phyloP scores from a whole-genome alignment of 1,140 invertebrate species.

The Aphelenchoides avenae region DNA sequence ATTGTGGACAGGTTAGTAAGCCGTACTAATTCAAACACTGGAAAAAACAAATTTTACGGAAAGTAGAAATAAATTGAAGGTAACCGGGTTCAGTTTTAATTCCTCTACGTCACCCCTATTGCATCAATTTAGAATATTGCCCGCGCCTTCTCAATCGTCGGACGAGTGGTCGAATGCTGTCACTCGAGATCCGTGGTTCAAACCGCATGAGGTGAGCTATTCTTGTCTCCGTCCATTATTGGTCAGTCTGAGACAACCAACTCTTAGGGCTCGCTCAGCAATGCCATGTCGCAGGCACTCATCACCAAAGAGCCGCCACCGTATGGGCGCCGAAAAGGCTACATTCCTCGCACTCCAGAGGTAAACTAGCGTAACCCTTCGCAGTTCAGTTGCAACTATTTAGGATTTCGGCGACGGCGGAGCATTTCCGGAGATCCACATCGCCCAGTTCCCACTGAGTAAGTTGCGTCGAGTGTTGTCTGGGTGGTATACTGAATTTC shows the following conservation, averaged over 20 bases:
- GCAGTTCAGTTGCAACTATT: constrained; percentile 7
- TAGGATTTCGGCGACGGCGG: constrained; percentile 88
- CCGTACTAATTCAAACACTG: neutral
- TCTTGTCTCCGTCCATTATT: neutral
- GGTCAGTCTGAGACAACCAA: neutral
- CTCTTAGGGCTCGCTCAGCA: constrained; percentile 5
- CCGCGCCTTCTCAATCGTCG: constrained; percentile 13
- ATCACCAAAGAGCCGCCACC: constrained; percentile 68
- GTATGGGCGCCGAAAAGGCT: constrained; percentile 89
- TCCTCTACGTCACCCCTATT: neutral
- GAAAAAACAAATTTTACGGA: neutral
- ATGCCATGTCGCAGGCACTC: constrained; percentile 15
- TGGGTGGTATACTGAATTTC: constrained; percentile 1
- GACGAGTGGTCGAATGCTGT: constrained; percentile 20
- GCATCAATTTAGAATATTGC: constrained; percentile 31
- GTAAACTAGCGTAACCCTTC: constrained; percentile 62
- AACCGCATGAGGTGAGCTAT: constrained; percentile 35
- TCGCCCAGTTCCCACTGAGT: constrained; percentile 89
- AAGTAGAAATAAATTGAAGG: neutral
- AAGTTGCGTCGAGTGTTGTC: constrained; percentile 63
- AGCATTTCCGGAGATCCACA: constrained; percentile 93
- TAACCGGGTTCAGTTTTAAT: neutral
- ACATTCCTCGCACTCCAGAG: constrained; percentile 79
- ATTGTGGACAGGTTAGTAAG: neutral
- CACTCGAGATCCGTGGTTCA: constrained; percentile 54